Evolutionary conservation across 1,140 invertebrate genomes (phyloP).

Genomic region (Ceratina calcarata): DNA sequence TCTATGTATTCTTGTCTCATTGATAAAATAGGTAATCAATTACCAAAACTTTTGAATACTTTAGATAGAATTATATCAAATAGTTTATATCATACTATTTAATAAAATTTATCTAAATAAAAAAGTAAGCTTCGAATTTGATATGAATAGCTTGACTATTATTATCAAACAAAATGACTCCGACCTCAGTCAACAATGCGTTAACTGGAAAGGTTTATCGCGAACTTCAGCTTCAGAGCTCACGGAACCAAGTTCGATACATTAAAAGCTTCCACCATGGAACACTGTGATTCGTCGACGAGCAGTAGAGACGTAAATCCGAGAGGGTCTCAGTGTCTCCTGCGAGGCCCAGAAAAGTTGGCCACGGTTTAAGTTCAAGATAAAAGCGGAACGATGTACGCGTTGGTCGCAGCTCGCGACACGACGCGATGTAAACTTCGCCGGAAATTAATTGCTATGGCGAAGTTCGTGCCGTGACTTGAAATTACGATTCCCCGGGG

Average conservation of each 20-base stretch:
- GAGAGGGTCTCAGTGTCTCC: not conserved
- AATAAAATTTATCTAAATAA: no score
- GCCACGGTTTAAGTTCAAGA: not conserved
- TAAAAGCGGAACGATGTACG: slow-evolving; percentile 41
- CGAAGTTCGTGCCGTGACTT: slow-evolving; percentile 1
- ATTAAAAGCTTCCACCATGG: not conserved
- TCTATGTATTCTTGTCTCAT: no score
- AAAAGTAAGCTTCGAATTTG: no score
- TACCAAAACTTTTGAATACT: no score
- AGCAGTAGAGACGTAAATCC: not conserved
- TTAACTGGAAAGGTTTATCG: not conserved
- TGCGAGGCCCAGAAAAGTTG: not conserved
- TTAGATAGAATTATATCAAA: no score
- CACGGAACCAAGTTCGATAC: not conserved
- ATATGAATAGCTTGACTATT: no score
- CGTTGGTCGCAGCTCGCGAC: not conserved
- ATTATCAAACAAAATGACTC: no score
- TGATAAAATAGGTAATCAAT: no score
- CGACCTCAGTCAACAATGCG: no score
- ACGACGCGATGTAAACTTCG: slow-evolving; percentile 25
- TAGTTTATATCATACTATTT: no score
- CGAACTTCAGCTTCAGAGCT: not conserved
- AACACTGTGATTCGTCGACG: slow-evolving; percentile 2
- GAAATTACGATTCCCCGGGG: slow-evolving; percentile 38
- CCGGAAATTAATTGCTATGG: slow-evolving; percentile 26